Percentiles rank a stretch among this genome's conserved stretches.
phyloP scores from a whole-genome alignment of 2,888 invertebrate species.

The Macaria notata region DNA sequence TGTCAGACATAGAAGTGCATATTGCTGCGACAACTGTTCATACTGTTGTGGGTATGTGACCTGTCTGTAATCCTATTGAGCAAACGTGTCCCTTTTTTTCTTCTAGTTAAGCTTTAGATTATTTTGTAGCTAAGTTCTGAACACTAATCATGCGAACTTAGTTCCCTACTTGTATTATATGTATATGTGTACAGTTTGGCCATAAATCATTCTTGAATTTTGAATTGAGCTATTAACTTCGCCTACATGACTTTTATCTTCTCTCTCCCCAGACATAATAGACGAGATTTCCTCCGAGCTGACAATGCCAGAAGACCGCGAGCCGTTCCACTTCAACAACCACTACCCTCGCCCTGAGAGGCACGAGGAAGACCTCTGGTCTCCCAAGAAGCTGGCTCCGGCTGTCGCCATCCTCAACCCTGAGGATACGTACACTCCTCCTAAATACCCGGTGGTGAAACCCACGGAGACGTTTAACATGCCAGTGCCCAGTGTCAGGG shows the following conservation, averaged over 20 bases:
- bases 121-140: no score
- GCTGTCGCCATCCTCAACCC: conserved; percentile 45
- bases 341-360: conserved; percentile 64
- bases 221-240: no score
- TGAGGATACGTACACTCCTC: conserved; percentile 61
- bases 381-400: conserved; percentile 84
- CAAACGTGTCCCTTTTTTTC: no score
- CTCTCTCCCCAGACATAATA: conserved; percentile 63
- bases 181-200: no score
- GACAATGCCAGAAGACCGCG: conserved; percentile 71
- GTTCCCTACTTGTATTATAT: no score
- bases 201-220: no score
- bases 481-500: conserved; percentile 80
- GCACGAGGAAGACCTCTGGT: conserved; percentile 86
- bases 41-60: conserved; percentile 82
- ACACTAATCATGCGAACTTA: no score
- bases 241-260: no score
- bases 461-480: conserved; percentile 78
- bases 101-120: no score
- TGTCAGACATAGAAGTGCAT: conserved; percentile 87
- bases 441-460: conserved; percentile 61
- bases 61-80: background rate
- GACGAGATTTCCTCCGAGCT: conserved; percentile 72
- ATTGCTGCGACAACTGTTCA: conserved; percentile 88
- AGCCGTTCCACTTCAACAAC: conserved; percentile 71